Percentiles rank a stretch among this genome's conserved stretches.
Evolutionary conservation across 2,888 invertebrate species (phyloP).

Genomic region (Xiphydria camelus): DNA sequence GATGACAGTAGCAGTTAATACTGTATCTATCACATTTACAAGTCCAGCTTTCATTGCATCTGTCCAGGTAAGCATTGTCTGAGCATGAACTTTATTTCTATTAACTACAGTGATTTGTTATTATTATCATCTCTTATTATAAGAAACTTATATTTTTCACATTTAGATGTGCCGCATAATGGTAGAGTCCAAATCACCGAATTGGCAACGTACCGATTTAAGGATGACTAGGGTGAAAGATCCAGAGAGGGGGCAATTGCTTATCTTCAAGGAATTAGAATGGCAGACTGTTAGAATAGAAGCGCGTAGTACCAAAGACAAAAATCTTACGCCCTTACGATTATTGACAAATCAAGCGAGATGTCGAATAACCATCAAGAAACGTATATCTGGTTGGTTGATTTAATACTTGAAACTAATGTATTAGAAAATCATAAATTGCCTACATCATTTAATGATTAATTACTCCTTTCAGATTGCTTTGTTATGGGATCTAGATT

Average conservation of each 20-base stretch:
- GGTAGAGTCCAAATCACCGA: slow-evolving; percentile 91
- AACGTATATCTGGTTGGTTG: slow-evolving; percentile 76
- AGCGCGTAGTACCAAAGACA: slow-evolving; percentile 81
- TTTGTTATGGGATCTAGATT: slow-evolving; percentile 89
- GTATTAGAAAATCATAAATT: slow-evolving; percentile 3
- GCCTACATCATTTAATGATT: neutral
- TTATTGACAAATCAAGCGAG: slow-evolving; percentile 92
- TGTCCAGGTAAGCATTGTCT: slow-evolving; percentile 80
- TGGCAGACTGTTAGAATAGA: slow-evolving; percentile 98
- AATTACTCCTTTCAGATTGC: slow-evolving; percentile 71
- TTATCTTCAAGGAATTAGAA: slow-evolving; percentile 95
- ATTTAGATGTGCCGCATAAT: slow-evolving; percentile 88
- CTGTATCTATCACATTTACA: slow-evolving; percentile 89
- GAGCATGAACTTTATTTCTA: slow-evolving; percentile 15
- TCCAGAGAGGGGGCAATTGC: slow-evolving; percentile 81
- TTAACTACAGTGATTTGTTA: too few relatives aligned
- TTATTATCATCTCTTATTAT: too few relatives aligned
- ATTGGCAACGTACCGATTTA: slow-evolving; percentile 85
- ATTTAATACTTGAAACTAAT: slow-evolving; percentile 2
- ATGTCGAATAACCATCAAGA: slow-evolving; percentile 94
- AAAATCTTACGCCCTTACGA: slow-evolving; percentile 82
- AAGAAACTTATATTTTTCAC: too few relatives aligned
- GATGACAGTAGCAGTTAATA: slow-evolving; percentile 93
- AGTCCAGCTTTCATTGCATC: slow-evolving; percentile 95
- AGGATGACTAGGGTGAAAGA: slow-evolving; percentile 91